A percentile compares a stretch with the other conserved stretches of the same genome.
phyloP scores from a whole-genome alignment of 2,113 vertebrate species.

The Periophthalmus modestus region DNA sequence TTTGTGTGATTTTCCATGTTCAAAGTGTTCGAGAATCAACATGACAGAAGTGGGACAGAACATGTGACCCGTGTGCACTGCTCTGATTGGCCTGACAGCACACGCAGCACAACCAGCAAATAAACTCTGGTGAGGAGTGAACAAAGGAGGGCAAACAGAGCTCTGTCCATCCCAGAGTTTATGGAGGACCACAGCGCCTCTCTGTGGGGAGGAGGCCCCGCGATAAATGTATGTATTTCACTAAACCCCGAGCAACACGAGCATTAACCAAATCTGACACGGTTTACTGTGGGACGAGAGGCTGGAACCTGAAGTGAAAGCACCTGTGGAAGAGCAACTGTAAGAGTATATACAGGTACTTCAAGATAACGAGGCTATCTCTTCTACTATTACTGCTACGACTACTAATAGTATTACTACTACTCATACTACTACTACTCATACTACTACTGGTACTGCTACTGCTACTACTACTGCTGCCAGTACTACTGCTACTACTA shows the following conservation, averaged over 20 bases:
- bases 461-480: too few species aligned
- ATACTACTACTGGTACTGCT: neutral
- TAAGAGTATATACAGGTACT: too few species aligned
- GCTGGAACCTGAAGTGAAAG: too few species aligned
- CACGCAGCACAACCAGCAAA: slow-evolving; percentile 36
- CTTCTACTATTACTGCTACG: neutral
- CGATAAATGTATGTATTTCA: slow-evolving; percentile 11
- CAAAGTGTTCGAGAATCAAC: neutral
- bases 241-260: neutral
- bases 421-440: neutral
- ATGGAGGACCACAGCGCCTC: neutral
- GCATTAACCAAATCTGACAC: neutral
- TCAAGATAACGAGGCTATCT: too few species aligned
- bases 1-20: too few species aligned
- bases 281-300: neutral
- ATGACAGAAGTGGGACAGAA: slow-evolving; percentile 11
- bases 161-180: slow-evolving; percentile 5
- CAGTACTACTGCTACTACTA: neutral
- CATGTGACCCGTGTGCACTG: slow-evolving; percentile 16
- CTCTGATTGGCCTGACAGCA: slow-evolving; percentile 32
- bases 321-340: neutral
- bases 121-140: slow-evolving; percentile 32
- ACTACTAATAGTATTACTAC: neutral
- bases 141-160: slow-evolving; percentile 19
- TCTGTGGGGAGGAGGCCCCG: neutral